Conservation (phyloP, 2,888 invertebrate genomes). For the Epistrophella euchroma region DNA sequence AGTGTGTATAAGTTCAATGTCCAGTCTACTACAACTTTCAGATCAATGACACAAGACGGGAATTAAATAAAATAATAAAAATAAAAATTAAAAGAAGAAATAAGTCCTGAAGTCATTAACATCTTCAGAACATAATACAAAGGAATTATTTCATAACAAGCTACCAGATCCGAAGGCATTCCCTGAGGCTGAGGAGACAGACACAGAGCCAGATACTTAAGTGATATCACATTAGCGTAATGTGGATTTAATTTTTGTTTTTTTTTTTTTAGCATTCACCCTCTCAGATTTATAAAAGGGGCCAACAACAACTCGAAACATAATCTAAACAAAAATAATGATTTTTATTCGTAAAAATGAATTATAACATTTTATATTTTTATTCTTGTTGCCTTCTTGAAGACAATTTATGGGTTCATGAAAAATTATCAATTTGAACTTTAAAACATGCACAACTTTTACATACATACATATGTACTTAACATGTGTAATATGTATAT, state of each 20-base stretch:
- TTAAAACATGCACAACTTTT: neutral
- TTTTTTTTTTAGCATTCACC: conserved; percentile 15
- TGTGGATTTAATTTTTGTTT: conserved; percentile 45
- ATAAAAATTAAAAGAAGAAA: conserved; percentile 15
- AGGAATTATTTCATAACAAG: conserved; percentile 51
- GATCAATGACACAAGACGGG: conserved; percentile 47
- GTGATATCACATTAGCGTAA: conserved; percentile 51
- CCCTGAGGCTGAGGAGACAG: neutral
- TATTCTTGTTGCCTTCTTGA: neutral
- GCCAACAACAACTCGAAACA: neutral
- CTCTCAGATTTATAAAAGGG: conserved; percentile 7
- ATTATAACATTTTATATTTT: neutral
- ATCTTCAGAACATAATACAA: conserved; percentile 33
- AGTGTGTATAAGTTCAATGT: conserved; percentile 57
- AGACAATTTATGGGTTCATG: neutral
- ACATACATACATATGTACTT: too few species aligned
- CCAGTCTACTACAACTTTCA: conserved; percentile 22
- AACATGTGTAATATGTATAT: too few species aligned
- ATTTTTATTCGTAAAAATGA: conserved; percentile 5
- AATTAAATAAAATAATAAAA: conserved; percentile 24
- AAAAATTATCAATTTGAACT: neutral
- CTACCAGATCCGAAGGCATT: conserved; percentile 23
- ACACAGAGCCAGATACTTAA: conserved; percentile 6
- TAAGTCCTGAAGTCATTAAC: conserved; percentile 52
- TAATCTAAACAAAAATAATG: neutral